Evolutionary conservation across 1,140 invertebrate genomes (phyloP), one percentile per base, ranked within the genome.

Genomic region (Drosophila teissieri): DNA sequence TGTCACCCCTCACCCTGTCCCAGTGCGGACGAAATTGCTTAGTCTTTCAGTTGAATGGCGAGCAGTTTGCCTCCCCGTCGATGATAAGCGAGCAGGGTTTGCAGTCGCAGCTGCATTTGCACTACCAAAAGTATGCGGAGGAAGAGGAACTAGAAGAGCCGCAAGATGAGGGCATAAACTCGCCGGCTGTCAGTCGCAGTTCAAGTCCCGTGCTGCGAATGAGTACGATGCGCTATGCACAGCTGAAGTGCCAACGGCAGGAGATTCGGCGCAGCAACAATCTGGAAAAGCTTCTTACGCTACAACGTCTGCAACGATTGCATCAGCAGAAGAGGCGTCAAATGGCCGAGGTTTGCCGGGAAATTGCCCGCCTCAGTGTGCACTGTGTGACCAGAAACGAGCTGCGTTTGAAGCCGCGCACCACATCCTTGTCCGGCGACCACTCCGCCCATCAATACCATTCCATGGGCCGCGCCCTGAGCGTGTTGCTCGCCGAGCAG

Each of bases 1-100:
- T 98, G 36, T 70, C 77, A 3, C 70, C 80, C 5, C 53, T 78
- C 12, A 57, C 55, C 7, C 58, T 84, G 7, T 34, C 67, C 14
- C 95, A 95, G 73, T 95, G 97, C 68, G 94, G 94, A 76, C 92
- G 94, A 15, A 97, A 98, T 90, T 95, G 97, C 56, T 92, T 98
- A 54, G 95, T 98, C 78, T 97, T 98, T 92, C 95, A 97, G 92
- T 95, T 98, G 93, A 95, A 96, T 73, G 97, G 97, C 49, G 97
- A 97, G 14, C 97, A 95, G 80, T 98, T 98, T 92, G 95, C 95
- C 48, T 95, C 95, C 0, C 93, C 94, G 14, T 94, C 94, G 22
- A 48, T 76, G 45, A 75, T 92, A 17, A 76, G 57, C 6, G 69
- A 78, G 27, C 77, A 91, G 42, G 78, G 69, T 7, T 24, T 91